Evolutionary conservation across 2,888 invertebrate genomes (phyloP), one percentile per base, ranked within the genome.

Genomic region (Aporophyla nigra): DNA sequence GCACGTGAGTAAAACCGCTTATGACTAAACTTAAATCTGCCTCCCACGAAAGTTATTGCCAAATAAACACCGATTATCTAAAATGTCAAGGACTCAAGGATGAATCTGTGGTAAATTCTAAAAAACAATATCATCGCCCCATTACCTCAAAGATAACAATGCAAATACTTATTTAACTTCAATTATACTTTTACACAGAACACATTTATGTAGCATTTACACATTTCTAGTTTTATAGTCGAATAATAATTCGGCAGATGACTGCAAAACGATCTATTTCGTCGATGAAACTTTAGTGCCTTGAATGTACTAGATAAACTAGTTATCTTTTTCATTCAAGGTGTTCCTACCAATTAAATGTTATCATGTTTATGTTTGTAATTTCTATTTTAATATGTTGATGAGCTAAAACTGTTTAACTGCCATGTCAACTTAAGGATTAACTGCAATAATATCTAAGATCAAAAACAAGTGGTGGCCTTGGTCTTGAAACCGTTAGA

Each of bases 51-150:
- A 80, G 61, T 61, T 33, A 46, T 62, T 46, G 19, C 27, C 53
- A 19, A 59, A 9, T 56, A 62, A 66, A 43, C 43, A 5, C 19
- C 21, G 43, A 49, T 53, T 72, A 33, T 19, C 16, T 73, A 27
- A 62, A 78, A 74, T 80, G 56, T 67, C 78, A 78, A 74, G 74
- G 74, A 14, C 56, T 67, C 78, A 78, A 74, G 74, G 74, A 14
- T 53, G n/a, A 58, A 12, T 33, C 61, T 56, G n/a, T 27, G 14
- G 9, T 56, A n/a, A 67, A 24, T 51, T 5, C 10, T 46, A 46
- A 56, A 73, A 62, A 67, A 51, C 4, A 21, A 51, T 33, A 56
- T 19, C 54, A 56, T 51, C 24, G 43, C 54, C 24, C 49, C 14
- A 58, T 54, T 53, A 73, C 43, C 9, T 67, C 62, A 62, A 21